These are phyloP conservation scores for Blennius ocellaris DNA, from an alignment of 2,113 vertebrate species.

Conservation along the genomic window DNA sequence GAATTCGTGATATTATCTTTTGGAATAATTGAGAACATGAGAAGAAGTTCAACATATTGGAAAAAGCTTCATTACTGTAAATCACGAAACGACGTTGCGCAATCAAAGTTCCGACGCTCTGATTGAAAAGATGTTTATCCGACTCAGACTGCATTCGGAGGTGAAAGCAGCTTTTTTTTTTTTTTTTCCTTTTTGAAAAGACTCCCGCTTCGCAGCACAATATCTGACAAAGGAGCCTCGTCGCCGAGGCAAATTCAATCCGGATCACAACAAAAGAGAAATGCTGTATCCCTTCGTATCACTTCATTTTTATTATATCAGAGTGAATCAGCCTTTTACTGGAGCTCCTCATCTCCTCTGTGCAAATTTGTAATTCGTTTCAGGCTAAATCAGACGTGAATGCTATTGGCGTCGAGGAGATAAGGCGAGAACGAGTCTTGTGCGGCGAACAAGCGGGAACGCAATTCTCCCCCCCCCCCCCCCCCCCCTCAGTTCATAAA, in stretches of 20 bases:
- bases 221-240: neutral
- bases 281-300: slow-evolving; percentile 17
- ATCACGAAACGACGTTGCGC: too few relatives aligned
- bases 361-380: slow-evolving; percentile 52
- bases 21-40: too few relatives aligned
- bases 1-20: too few relatives aligned
- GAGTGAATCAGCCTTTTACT: slow-evolving; percentile 34
- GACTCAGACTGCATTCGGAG: too few relatives aligned
- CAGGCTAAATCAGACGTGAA: slow-evolving; percentile 55
- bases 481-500: slow-evolving; percentile 34
- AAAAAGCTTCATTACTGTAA: too few relatives aligned
- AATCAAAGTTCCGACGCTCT: too few relatives aligned
- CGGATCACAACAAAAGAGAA: slow-evolving; percentile 24
- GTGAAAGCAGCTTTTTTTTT: too few relatives aligned
- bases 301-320: slow-evolving; percentile 29
- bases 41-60: too few relatives aligned
- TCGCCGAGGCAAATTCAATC: neutral
- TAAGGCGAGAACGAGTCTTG: slow-evolving; percentile 45
- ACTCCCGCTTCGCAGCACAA: too few relatives aligned
- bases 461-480: too few relatives aligned
- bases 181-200: too few relatives aligned
- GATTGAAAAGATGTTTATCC: too few relatives aligned
- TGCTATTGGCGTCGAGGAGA: slow-evolving; percentile 47
- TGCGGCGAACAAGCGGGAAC: slow-evolving; percentile 44
- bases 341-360: slow-evolving; percentile 14